These are phyloP conservation scores for Schrankia costaestrigalis DNA, from an alignment of 2,888 invertebrate species.

Conservation along the genomic window DNA sequence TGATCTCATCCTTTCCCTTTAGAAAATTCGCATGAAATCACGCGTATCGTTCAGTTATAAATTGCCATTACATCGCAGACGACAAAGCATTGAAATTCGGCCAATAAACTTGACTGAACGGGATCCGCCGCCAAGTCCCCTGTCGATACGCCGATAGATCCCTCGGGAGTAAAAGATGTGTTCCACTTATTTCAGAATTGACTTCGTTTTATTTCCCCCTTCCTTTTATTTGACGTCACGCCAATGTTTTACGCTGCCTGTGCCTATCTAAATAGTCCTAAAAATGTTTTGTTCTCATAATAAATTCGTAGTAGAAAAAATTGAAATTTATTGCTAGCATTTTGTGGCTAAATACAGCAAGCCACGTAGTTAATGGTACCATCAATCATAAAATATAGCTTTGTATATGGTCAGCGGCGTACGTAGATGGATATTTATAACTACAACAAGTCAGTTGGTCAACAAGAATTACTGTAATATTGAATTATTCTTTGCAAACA, in stretches of 20 bases:
- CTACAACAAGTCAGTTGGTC: constrained; percentile 37
- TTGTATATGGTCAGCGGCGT: constrained; percentile 38
- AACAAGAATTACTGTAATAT: constrained; percentile 32
- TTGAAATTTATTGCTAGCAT: constrained; percentile 40
- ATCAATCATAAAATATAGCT: constrained; percentile 45
- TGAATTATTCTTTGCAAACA: constrained; percentile 26
- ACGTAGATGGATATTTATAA: constrained; percentile 42
- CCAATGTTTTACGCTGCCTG: constrained; percentile 31
- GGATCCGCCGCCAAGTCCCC: constrained; percentile 49
- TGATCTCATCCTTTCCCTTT: constrained; percentile 30
- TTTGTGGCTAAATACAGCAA: constrained; percentile 36
- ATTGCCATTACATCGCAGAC: constrained; percentile 54
- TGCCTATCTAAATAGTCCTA: constrained; percentile 33
- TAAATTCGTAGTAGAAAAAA: constrained; percentile 29
- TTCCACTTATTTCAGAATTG: constrained; percentile 60
- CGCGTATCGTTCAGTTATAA: constrained; percentile 46
- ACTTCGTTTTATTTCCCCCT: constrained; percentile 52
- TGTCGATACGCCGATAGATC: constrained; percentile 58
- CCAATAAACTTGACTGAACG: constrained; percentile 63
- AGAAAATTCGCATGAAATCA: constrained; percentile 34
- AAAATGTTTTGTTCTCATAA: constrained; percentile 15
- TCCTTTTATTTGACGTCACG: constrained; percentile 36
- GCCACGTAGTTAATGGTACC: constrained; percentile 35
- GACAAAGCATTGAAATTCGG: constrained; percentile 64
- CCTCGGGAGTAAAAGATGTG: constrained; percentile 57